Conservation (phyloP, 2,797 vertebrate genomes). For the Choloepus didactylus region DNA sequence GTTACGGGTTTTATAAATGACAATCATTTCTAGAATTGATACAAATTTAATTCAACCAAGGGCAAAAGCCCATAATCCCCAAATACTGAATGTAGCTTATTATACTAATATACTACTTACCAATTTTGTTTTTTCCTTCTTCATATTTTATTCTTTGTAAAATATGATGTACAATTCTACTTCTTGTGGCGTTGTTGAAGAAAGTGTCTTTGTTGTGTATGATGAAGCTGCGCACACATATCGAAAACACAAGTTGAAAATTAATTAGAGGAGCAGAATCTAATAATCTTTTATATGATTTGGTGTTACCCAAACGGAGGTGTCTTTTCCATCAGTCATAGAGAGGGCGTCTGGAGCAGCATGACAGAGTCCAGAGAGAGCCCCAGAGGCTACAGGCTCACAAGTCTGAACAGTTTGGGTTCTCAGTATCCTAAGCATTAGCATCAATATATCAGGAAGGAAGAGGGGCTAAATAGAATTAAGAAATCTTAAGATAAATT, state of each 20-base stretch:
- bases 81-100: neutral
- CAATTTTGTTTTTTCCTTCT: conserved; percentile 97
- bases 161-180: conserved; percentile 96
- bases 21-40: neutral
- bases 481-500: neutral
- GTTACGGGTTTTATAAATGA: neutral
- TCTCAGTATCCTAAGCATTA: neutral
- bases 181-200: conserved; percentile 97
- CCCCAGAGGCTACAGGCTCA: neutral
- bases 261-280: neutral
- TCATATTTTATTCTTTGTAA: conserved; percentile 96
- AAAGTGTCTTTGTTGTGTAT: conserved; percentile 98
- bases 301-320: neutral
- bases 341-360: neutral
- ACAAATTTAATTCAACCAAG: neutral
- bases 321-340: neutral
- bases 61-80: neutral
- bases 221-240: conserved; percentile 92
- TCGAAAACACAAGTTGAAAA: conserved; percentile 70
- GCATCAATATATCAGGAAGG: neutral
- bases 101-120: conserved; percentile 87
- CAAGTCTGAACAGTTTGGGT: neutral
- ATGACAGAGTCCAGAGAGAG: neutral
- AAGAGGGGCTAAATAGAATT: conserved; percentile 1
- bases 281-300: neutral